phyloP scores from a whole-genome alignment of 92 coral and sea anemone genomes.

The Blastomussa wellsi region DNA sequence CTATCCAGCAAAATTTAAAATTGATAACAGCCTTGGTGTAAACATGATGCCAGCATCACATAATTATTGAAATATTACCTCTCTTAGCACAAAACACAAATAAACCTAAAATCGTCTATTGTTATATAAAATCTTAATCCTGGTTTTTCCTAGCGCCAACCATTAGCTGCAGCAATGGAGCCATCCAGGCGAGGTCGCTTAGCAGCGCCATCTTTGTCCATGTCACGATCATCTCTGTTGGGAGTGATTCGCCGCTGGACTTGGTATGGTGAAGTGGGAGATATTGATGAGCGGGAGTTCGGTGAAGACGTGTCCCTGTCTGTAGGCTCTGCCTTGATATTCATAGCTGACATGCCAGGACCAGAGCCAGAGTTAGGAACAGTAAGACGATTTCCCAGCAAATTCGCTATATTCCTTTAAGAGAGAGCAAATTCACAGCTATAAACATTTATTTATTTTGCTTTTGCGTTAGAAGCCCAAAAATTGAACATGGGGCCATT shows the following conservation, averaged over 20 bases:
- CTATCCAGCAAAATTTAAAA: not conserved
- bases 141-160: conserved; percentile 77
- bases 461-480: not conserved
- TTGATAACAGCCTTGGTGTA: conserved; percentile 35
- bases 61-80: conserved; percentile 1
- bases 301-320: conserved; percentile 95
- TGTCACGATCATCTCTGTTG: conserved; percentile 80
- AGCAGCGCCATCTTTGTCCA: conserved; percentile 61
- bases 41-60: conserved; percentile 53
- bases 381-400: conserved; percentile 80
- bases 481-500: not conserved
- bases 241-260: conserved; percentile 66
- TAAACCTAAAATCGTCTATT: conserved; percentile 29
- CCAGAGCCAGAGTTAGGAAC: conserved; percentile 63
- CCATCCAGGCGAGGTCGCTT: conserved; percentile 93
- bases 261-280: conserved; percentile 82
- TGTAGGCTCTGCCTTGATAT: conserved; percentile 90
- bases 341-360: conserved; percentile 71
- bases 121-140: conserved; percentile 4
- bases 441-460: not conserved
- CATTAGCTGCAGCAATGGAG: conserved; percentile 69
- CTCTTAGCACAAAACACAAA: conserved; percentile 4
- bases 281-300: conserved; percentile 84
- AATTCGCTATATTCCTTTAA: conserved; percentile 51
- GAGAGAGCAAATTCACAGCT: not conserved